Conservation (phyloP, 2,888 invertebrate genomes). For the Ectemnius lituratus region DNA sequence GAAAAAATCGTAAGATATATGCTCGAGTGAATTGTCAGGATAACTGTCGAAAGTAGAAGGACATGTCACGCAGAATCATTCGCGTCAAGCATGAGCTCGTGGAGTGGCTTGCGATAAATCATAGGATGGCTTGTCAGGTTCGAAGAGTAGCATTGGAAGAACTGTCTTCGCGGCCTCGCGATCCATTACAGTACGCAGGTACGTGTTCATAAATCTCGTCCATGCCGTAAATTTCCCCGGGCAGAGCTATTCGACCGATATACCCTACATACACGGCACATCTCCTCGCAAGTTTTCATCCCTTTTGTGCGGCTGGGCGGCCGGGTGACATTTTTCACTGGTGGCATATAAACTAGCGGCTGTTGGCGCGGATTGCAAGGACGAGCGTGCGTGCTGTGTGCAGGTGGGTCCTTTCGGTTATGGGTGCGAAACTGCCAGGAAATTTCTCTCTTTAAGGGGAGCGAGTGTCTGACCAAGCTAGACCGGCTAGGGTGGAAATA, state of each 20-base stretch:
- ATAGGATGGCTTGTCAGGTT: too few species aligned
- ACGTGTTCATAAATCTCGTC: constrained; percentile 52
- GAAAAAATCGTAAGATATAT: too few species aligned
- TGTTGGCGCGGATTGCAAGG: constrained; percentile 31
- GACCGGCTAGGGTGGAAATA: constrained; percentile 21
- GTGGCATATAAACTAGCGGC: constrained; percentile 46
- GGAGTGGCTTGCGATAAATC: too few species aligned
- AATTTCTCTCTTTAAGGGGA: constrained; percentile 40
- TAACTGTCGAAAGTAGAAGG: too few species aligned
- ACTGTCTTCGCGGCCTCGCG: background rate
- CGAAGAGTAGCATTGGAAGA: too few species aligned
- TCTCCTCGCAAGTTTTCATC: constrained; percentile 47
- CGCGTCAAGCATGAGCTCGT: too few species aligned
- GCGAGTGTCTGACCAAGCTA: too few species aligned
- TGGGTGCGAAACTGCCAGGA: constrained; percentile 27
- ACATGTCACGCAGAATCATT: too few species aligned
- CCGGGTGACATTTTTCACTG: constrained; percentile 52
- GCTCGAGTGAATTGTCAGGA: too few species aligned
- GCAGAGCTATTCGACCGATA: constrained; percentile 14
- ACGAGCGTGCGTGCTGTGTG: constrained; percentile 26
- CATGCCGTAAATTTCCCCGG: constrained; percentile 41
- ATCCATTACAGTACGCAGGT: constrained; percentile 8
- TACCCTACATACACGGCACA: constrained; percentile 22
- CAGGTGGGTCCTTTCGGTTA: constrained; percentile 52
- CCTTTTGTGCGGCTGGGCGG: constrained; percentile 38